Conservation (phyloP, 2,888 invertebrate species). For the Empis livida region DNA sequence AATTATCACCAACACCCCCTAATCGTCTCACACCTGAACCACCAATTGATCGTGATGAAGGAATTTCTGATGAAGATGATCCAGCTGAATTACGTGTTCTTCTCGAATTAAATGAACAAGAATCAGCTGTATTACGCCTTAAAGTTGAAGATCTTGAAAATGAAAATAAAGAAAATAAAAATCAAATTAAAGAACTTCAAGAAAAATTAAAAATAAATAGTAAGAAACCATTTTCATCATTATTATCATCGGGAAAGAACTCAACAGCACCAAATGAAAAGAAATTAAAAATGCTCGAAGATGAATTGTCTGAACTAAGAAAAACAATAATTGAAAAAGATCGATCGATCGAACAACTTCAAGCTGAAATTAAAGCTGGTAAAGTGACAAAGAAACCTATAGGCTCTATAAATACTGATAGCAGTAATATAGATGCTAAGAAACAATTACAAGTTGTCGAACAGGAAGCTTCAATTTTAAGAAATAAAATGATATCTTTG, state of each 20-base stretch:
- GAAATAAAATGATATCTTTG: conserved; percentile 52
- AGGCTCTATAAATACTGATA: conserved; percentile 45
- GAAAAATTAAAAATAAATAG: conserved; percentile 45
- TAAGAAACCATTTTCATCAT: conserved; percentile 13
- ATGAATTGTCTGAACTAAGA: conserved; percentile 58
- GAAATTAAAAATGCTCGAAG: conserved; percentile 46
- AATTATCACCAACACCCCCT: conserved; percentile 53
- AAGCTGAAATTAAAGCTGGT: conserved; percentile 52
- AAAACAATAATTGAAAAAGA: conserved; percentile 73
- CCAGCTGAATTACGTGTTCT: conserved; percentile 71
- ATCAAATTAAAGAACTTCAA: conserved; percentile 63
- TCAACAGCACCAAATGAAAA: conserved; percentile 19
- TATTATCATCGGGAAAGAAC: conserved; percentile 18
- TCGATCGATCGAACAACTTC: conserved; percentile 61
- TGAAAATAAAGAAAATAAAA: conserved; percentile 59
- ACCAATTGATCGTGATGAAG: conserved; percentile 55
- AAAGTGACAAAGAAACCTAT: conserved; percentile 26
- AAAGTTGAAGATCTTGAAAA: conserved; percentile 76
- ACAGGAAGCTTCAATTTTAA: conserved; percentile 57
- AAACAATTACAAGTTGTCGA: conserved; percentile 64
- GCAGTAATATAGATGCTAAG: conserved; percentile 43
- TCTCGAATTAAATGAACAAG: conserved; percentile 81
- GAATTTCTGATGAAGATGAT: conserved; percentile 66
- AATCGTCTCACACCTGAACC: conserved; percentile 51
- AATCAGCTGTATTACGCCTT: conserved; percentile 66